A percentile compares a stretch with the other conserved stretches of the same genome.
phyloP scores from a whole-genome alignment of 2,797 vertebrate species.

The Synaphobranchus kaupii region DNA sequence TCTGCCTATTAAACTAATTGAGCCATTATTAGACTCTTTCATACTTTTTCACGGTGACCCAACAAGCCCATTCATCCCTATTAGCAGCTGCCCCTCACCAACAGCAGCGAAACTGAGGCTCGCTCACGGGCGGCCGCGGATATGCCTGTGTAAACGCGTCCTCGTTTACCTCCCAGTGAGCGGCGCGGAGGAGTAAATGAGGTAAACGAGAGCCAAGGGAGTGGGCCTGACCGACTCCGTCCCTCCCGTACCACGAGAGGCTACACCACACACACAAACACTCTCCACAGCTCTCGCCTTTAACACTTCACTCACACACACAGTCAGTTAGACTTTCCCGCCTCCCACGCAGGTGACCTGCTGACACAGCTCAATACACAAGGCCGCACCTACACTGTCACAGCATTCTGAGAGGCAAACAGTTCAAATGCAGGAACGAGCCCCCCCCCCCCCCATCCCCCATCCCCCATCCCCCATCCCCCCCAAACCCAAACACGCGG shows the following conservation, averaged over 20 bases:
- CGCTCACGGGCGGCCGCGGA: conserved; percentile 15
- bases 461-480: neutral
- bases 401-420: neutral
- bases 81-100: neutral
- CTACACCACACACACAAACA: neutral
- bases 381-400: neutral
- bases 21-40: conserved; percentile 10
- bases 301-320: neutral
- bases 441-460: neutral
- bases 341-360: neutral
- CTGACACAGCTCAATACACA: neutral
- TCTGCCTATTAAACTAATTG: conserved; percentile 16
- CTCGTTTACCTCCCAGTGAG: neutral
- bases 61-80: conserved; percentile 3
- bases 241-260: neutral
- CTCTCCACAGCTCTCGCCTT: neutral
- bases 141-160: neutral
- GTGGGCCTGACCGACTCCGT: neutral
- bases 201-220: neutral
- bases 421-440: neutral
- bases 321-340: neutral
- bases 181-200: neutral
- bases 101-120: neutral
- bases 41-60: neutral
- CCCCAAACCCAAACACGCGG: neutral